These are phyloP conservation scores for Mastacembelus armatus DNA, from an alignment of 2,797 vertebrate species.

Conservation along the genomic window DNA sequence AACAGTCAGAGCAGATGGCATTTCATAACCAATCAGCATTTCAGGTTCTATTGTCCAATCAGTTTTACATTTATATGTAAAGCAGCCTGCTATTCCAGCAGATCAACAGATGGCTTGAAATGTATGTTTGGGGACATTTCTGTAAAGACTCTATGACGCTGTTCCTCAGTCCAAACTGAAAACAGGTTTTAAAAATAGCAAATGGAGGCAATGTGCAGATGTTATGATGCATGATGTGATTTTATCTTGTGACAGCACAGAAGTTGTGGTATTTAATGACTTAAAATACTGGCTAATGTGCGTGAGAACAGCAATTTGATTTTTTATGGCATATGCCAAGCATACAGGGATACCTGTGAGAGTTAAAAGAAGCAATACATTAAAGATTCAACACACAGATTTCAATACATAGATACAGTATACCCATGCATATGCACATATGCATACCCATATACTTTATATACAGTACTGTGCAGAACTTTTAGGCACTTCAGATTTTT, in stretches of 20 bases:
- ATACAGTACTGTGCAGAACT: no score
- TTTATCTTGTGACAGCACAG: constrained; percentile 20
- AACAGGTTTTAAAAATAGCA: constrained; percentile 46
- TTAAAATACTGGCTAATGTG: constrained; percentile 7
- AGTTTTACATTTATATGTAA: constrained; percentile 74
- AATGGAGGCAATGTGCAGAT: constrained; percentile 13
- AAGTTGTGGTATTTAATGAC: constrained; percentile 24
- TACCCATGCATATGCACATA: not conserved
- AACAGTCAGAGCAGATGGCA: constrained; percentile 67
- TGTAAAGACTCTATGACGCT: constrained; percentile 42
- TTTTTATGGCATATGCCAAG: constrained; percentile 22
- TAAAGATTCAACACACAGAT: not conserved
- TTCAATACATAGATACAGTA: not conserved
- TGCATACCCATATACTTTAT: no score
- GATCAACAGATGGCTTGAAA: constrained; percentile 72
- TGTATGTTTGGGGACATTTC: constrained; percentile 58
- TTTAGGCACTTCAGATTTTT: no score
- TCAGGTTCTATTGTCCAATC: constrained; percentile 67
- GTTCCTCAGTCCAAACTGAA: constrained; percentile 40
- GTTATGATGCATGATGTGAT: constrained; percentile 19
- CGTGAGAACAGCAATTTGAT: not conserved
- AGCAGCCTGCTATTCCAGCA: constrained; percentile 57
- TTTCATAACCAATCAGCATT: constrained; percentile 72
- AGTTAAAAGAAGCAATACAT: not conserved
- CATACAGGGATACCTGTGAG: not conserved